A percentile compares a stretch with the other conserved stretches of the same genome.
Evolutionary conservation across 1,140 invertebrate genomes (phyloP).

Genomic region (Episyrphus balteatus): DNA sequence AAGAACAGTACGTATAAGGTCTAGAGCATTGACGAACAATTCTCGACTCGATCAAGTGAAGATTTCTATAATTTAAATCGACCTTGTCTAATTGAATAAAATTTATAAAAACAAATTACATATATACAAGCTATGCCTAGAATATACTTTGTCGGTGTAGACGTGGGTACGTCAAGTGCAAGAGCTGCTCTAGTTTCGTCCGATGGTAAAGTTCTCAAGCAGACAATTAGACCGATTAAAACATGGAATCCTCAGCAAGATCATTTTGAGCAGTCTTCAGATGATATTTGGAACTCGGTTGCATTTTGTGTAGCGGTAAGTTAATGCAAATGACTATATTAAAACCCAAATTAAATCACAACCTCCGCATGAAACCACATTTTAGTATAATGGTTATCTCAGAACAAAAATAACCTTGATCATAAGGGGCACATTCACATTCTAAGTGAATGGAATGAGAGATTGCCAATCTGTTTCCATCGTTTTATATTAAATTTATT

Average conservation of each 20-base stretch:
- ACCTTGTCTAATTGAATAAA: too few relatives aligned
- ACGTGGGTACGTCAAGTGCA: slow-evolving; percentile 86
- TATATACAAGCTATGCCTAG: slow-evolving; percentile 1
- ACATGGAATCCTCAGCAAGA: slow-evolving; percentile 67
- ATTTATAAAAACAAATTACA: not conserved
- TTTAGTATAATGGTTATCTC: too few relatives aligned
- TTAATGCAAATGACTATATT: not conserved
- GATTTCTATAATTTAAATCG: not conserved
- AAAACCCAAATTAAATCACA: too few relatives aligned
- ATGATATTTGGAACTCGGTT: slow-evolving; percentile 72
- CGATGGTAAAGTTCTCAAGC: slow-evolving; percentile 54
- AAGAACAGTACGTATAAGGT: not conserved
- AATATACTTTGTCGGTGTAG: slow-evolving; percentile 75
- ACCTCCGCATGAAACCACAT: too few relatives aligned
- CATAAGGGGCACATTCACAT: not conserved
- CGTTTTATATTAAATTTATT: too few relatives aligned
- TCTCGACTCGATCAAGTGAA: not conserved
- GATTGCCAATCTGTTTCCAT: too few relatives aligned
- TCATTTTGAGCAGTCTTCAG: slow-evolving; percentile 87
- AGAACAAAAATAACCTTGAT: not conserved
- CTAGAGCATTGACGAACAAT: not conserved
- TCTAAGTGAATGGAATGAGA: slow-evolving; percentile 4
- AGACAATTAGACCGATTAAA: slow-evolving; percentile 51
- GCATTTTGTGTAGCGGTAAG: slow-evolving; percentile 30
- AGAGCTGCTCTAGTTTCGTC: slow-evolving; percentile 64